These are phyloP conservation scores for Leistus spinibarbis DNA, from an alignment of 2,888 invertebrate species.

Conservation along the genomic window DNA sequence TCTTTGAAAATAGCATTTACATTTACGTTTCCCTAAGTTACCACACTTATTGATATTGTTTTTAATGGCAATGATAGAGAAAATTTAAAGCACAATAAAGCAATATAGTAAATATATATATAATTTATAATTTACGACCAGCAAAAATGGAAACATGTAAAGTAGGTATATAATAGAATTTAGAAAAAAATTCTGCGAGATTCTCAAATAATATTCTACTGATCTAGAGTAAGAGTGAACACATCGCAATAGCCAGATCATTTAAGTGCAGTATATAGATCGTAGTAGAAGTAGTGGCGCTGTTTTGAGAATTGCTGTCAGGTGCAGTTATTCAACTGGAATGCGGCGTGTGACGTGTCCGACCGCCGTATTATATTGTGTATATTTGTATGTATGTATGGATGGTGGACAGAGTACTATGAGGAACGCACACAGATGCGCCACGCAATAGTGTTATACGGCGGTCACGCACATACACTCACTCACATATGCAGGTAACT, in stretches of 20 bases:
- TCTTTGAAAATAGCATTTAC: too few species aligned
- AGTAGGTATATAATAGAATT: background rate
- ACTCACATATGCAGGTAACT: conserved; percentile 22
- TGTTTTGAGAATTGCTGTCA: background rate
- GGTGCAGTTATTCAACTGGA: conserved; percentile 1
- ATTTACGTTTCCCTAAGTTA: too few species aligned
- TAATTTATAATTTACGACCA: too few species aligned
- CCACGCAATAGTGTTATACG: background rate
- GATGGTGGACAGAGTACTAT: background rate
- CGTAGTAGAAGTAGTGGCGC: background rate
- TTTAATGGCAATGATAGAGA: too few species aligned
- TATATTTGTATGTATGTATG: background rate
- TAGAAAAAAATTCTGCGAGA: background rate
- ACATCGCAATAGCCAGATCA: background rate
- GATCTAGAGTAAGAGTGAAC: too few species aligned
- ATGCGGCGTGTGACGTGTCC: background rate
- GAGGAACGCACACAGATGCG: background rate
- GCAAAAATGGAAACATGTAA: too few species aligned
- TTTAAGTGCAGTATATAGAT: background rate
- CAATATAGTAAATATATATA: too few species aligned
- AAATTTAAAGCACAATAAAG: too few species aligned
- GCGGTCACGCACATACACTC: background rate
- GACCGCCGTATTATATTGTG: background rate
- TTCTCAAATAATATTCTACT: too few species aligned
- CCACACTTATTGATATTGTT: too few species aligned